Base-by-base conservation (phyloP, 2,113 vertebrate species). In the Falcunculus frontatus region DNA sequence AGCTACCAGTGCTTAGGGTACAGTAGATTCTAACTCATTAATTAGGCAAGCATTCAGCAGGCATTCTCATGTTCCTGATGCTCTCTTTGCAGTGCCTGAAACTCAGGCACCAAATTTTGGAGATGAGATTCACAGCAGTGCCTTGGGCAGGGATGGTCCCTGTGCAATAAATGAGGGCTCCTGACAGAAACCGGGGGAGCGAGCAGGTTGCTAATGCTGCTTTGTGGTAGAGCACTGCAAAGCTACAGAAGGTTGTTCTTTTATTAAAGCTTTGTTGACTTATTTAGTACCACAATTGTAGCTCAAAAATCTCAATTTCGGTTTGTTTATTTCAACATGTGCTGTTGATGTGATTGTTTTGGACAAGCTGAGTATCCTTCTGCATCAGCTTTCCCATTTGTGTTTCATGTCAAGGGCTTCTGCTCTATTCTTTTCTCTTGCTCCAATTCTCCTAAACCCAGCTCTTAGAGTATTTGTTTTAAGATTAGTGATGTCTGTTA, bases 11-110 rank as follows among this genome's bases (percentile, higher is more conserved):
- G 56, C 74, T 84, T n/a, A 49, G 53, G 82, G 64, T 86, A 39
- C 63, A 80, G 72, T 53, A 53, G 67, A 42, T 77, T 77, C 42
- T 37, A 85, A 14, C 57, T 96, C 82, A 73, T 86, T 90, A 86
- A 88, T 94, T 94, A 92, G 79, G 83, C 79, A 80, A 1, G 37
- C 41, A 53, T 90, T 90, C 79, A 88, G 75, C 90, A 90, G 87
- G 57, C 9, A 2, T 69, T 50, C 65, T 39, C 57, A 30, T 80
- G 57, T 88, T 85, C 77, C 64, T 32, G 57, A 52, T 76, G 87
- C 74, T 95, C 69, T 57, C 75, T 96, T 93, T 77, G 53, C 85
- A 57, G 50, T 10, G 46, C 88, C 85, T 85, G n/a, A 57, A 76
- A 53, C n/a, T 41, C 57, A 12, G 6, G 53, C 70, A 76, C 27